Base-by-base conservation (phyloP, 2,797 vertebrate species). In the Echeneis naucrates region DNA sequence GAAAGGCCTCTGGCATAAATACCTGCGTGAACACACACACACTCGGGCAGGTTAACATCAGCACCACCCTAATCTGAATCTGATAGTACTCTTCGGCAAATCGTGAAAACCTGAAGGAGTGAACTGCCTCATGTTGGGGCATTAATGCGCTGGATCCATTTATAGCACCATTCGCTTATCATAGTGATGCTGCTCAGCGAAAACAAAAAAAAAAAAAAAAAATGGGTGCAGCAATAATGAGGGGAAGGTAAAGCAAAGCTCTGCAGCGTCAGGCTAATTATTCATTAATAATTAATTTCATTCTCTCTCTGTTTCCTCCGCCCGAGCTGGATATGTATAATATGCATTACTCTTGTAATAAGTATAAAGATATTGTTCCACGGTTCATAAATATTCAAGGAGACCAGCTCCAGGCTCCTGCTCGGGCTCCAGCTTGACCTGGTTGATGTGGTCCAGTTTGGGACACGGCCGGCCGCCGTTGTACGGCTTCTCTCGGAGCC, bases 401-500 rank as follows among this genome's bases (percentile, higher is more conserved):
- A 50, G 55, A 27, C 1, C 10, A 44, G 40, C 56, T 37, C 61
- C 5, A 4, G 14, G 21, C 4, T 53, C 6, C 51, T 21, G 64
- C 66, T 55, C 57, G 14, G 19, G 11, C 59, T 9, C 13, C 4
- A 4, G 3, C 0, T 57, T 35, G 66, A 98, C 97, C 97, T 99
- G 98, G 92, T 98, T 99, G 80, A 97, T 90, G 0, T 99, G 98
- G 89, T 99, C 98, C 77, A 99, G 93, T 82, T 99, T 99, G 60
- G 98, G 98, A 76, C 98, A 99, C 1, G 98, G 98, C 61, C 97
- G 95, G 17, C 98, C 98, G 2, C 97, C 97, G 26, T 99, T 99
- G 86, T 99, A 99, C 0, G 98, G 98, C 21, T 99, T 99, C 83
- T 99, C 98, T 14, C 98, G 80, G 1, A 99, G 95, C 98, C 98